phyloP scores from a whole-genome alignment of 2,888 invertebrate genomes.

The Tetragonisca angustula region DNA sequence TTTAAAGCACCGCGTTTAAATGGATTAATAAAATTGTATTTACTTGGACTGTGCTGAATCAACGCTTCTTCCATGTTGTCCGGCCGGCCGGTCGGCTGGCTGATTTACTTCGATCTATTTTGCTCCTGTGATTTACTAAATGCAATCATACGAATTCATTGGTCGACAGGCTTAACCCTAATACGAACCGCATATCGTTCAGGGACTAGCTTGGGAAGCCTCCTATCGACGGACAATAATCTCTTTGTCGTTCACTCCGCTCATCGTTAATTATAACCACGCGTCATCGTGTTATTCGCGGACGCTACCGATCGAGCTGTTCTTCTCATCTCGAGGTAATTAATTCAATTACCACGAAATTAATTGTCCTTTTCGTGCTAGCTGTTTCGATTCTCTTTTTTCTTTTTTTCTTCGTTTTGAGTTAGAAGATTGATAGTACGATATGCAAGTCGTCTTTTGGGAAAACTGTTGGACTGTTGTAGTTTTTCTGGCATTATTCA shows the following conservation, averaged over 20 bases:
- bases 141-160: slow-evolving; percentile 45
- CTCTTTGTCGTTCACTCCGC: slow-evolving; percentile 37
- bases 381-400: neutral
- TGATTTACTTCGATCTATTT: slow-evolving; percentile 20
- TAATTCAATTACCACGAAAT: neutral
- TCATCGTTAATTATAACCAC: slow-evolving; percentile 47
- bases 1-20: slow-evolving; percentile 8
- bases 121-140: slow-evolving; percentile 20
- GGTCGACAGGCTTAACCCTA: slow-evolving; percentile 40
- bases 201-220: slow-evolving; percentile 17
- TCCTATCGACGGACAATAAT: slow-evolving; percentile 39
- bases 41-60: slow-evolving; percentile 8
- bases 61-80: neutral
- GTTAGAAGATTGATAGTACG: neutral
- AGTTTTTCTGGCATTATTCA: neutral
- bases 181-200: slow-evolving; percentile 35
- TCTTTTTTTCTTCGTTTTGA: neutral
- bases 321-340: neutral
- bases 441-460: neutral
- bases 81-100: neutral
- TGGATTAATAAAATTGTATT: slow-evolving; percentile 27
- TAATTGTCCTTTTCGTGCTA: neutral
- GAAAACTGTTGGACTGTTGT: neutral
- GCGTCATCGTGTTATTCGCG: slow-evolving; percentile 37
- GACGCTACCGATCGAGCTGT: neutral